Evolutionary conservation across 2,888 invertebrate genomes (phyloP), one percentile per base, ranked within the genome.

Genomic region (Ligdia adustata): DNA sequence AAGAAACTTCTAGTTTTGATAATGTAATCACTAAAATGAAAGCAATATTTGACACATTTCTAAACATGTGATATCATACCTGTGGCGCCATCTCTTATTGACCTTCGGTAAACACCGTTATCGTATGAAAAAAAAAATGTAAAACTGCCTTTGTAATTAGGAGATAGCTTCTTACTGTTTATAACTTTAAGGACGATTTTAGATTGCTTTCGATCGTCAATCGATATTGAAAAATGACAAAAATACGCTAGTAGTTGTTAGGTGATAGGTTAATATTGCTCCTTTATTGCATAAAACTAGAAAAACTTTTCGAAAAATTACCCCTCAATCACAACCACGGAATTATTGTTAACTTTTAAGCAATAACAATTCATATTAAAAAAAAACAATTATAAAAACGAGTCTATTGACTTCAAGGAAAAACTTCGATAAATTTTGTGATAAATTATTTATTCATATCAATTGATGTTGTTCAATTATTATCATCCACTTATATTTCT

Each of bases 161-260:
- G 40, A 35, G 24, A 22, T 28, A 39, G 28, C 27, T 22, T 24
- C 32, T 9, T 18, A 32, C 14, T 27, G 27, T 47, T 18, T 18
- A 40, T 34, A 34, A 13, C 20, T 20, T 27, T 37, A 39, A 57
- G 24, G 44, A 53, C 43, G 47, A 55, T 33, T 22, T 49, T 52
- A 53, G 58, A 45, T 39, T 37, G 57, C 57, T 55, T 58, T 46
- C 48, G 46, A 38, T 38, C 39, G 34, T 55, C 42, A 57, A 44
- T 31, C 31, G 33, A 43, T 50, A 34, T 44, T 43, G 26, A 45
- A 55, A n/a, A 57, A 55, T 41, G 24, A 32, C 45, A 55, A 55
- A 49, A 57, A 45, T 42, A 55, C 38, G 55, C 58, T 42, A 44
- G 37, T 58, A 58, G 55, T 24, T 37, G n/a, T 11, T 42, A 49